Conservation (phyloP, 2,888 invertebrate genomes). For the Carterocephalus palaemon region DNA sequence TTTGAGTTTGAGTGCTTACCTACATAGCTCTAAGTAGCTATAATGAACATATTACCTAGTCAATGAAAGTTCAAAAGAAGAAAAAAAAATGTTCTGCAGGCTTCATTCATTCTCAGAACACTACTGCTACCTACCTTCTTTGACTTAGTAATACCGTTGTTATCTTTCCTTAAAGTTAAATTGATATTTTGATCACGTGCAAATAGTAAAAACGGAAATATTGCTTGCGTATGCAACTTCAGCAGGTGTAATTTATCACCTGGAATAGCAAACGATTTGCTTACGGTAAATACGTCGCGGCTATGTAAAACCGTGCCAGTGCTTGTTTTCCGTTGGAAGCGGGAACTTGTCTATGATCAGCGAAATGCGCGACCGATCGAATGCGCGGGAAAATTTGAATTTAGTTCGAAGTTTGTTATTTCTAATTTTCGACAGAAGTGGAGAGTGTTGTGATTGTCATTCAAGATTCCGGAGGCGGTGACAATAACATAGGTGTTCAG, state of each 20-base stretch:
- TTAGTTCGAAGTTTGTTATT: slow-evolving; percentile 16
- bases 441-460: background rate
- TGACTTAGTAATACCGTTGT: background rate
- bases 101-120: too few relatives aligned
- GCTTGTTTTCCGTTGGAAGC: slow-evolving; percentile 44
- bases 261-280: slow-evolving; percentile 2
- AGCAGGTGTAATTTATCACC: slow-evolving; percentile 9
- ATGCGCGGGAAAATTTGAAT: slow-evolving; percentile 29
- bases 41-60: too few relatives aligned
- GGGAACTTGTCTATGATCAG: slow-evolving; percentile 39
- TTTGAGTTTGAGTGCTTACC: too few relatives aligned
- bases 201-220: slow-evolving; percentile 7
- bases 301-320: slow-evolving; percentile 40
- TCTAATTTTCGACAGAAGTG: slow-evolving; percentile 1
- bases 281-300: slow-evolving; percentile 11
- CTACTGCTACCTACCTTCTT: too few relatives aligned
- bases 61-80: too few relatives aligned
- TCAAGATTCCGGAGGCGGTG: slow-evolving; percentile 3
- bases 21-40: too few relatives aligned
- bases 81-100: too few relatives aligned
- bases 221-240: slow-evolving; percentile 12
- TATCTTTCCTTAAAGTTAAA: slow-evolving; percentile 5
- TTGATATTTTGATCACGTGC: slow-evolving; percentile 12
- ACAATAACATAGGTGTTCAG: background rate
- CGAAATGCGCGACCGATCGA: slow-evolving; percentile 40